A percentile compares a stretch with the other conserved stretches of the same genome.
Conservation (phyloP, 2,888 invertebrate genomes). For the Lottia gigantea region DNA sequence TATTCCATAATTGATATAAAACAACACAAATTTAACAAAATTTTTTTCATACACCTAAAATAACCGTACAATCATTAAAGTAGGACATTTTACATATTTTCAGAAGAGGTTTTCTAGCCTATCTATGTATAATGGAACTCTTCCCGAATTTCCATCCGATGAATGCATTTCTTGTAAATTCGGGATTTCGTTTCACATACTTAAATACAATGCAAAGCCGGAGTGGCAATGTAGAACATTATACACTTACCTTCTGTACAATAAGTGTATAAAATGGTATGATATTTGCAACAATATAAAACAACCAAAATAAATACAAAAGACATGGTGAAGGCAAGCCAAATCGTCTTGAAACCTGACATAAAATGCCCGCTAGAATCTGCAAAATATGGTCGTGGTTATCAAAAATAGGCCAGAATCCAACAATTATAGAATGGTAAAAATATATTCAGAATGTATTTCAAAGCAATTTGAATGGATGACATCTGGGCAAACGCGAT, state of each 20-base stretch:
- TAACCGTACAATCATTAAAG: not conserved
- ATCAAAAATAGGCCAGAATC: too few species aligned
- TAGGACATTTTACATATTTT: not conserved
- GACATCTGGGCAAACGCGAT: too few species aligned
- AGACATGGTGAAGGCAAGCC: constrained; percentile 53
- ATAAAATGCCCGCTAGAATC: not conserved
- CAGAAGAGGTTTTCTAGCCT: too few species aligned
- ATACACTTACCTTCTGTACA: constrained; percentile 28
- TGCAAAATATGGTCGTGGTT: not conserved
- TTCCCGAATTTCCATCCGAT: too few species aligned
- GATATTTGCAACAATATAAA: constrained; percentile 40
- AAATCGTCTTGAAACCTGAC: constrained; percentile 9
- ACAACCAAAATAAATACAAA: constrained; percentile 51
- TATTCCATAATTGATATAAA: constrained; percentile 46
- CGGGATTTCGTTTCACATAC: too few species aligned
- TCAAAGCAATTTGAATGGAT: too few species aligned
- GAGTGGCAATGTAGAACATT: not conserved
- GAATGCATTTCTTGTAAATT: too few species aligned
- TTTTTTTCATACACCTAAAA: constrained; percentile 39
- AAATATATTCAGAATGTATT: too few species aligned
- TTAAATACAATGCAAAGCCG: not conserved
- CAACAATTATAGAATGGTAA: too few species aligned
- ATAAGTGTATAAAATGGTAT: constrained; percentile 47
- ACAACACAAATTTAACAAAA: constrained; percentile 41
- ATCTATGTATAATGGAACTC: too few species aligned